Conservation (phyloP, 2,888 invertebrate genomes). For the Drosophila robusta region DNA sequence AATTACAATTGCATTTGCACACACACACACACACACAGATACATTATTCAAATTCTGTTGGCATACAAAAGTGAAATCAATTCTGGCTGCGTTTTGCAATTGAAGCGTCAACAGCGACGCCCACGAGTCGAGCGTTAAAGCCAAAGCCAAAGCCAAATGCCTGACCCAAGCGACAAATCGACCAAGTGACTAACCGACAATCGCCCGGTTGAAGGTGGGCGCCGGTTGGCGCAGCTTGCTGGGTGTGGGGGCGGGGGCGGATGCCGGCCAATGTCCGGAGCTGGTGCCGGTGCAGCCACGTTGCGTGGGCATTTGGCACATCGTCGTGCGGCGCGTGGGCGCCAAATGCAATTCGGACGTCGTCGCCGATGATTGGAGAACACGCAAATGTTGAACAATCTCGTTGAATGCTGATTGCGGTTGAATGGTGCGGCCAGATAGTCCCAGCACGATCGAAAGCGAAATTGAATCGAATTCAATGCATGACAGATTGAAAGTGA, state of each 20-base stretch:
- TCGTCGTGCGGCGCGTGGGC: constrained; percentile 48
- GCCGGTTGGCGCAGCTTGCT: neutral
- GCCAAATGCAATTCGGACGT: constrained; percentile 46
- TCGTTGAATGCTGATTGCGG: constrained; percentile 1
- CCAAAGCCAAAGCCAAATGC: constrained; percentile 26
- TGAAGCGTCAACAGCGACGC: constrained; percentile 65
- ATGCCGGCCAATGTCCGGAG: constrained; percentile 45
- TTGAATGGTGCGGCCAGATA: neutral
- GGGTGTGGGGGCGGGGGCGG: neutral
- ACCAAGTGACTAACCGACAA: constrained; percentile 23
- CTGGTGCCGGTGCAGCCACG: neutral
- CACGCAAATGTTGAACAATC: constrained; percentile 24
- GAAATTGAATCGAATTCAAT: constrained; percentile 4
- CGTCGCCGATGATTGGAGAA: constrained; percentile 9
- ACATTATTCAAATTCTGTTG: constrained; percentile 48
- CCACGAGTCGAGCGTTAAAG: constrained; percentile 35
- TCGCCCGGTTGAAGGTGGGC: neutral
- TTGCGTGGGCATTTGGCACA: constrained; percentile 56
- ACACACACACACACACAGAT: constrained; percentile 21
- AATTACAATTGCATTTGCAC: constrained; percentile 1
- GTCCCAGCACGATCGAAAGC: constrained; percentile 7
- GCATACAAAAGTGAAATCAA: constrained; percentile 72
- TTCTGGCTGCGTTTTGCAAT: constrained; percentile 70
- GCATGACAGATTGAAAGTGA: constrained; percentile 8
- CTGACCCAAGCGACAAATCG: constrained; percentile 33